Evolutionary conservation across 2,888 invertebrate genomes (phyloP), one percentile per base, ranked within the genome.

Genomic region (Marasmarcha lunaedactyla): DNA sequence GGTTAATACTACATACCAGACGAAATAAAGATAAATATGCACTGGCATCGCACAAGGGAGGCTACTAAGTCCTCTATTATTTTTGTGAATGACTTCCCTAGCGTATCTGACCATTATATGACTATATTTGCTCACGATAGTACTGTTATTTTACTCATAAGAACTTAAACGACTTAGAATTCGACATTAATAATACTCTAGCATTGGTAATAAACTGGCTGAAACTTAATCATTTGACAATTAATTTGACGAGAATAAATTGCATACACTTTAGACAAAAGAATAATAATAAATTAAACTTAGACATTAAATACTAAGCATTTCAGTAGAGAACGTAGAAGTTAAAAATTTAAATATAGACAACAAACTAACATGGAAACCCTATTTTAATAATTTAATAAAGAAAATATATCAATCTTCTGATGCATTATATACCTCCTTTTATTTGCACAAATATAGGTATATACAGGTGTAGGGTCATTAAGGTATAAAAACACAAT

Each of bases 331-430:
- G 1, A 11, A 20, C 6, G 33, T 33, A n/a, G 39, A 42, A 27
- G 39, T 42, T 27, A 35, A 38, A 30, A 37, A 37, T 5, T 14
- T 42, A 9, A 11, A 30, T 14, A 35, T 42, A 34, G 42, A 40
- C 14, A 20, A 12, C 11, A 26, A 40, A n/a, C 15, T 42, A 3
- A 37, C 27, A n/a, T 42, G 40, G 42, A 44, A 39, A 25, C 5
- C 14, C 9, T 41, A 44, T 4, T 15, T 35, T 2, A 26, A 38
- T 2, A 2, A 26, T n/a, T 12, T 42, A 4, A 14, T 36, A 35
- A 40, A 39, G 25, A 43, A 37, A 25, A 10, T 38, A n/a, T 15
- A 33, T 4, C 27, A 33, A 26, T 40, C 9, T 1, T 15, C 40
- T 7, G 38, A 38, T 33, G 36, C 36, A n/a, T n/a, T n/a, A n/a